These are phyloP conservation scores for Sycobia sp. DNA, from an alignment of 1,140 invertebrate species.

Conservation along the genomic window DNA sequence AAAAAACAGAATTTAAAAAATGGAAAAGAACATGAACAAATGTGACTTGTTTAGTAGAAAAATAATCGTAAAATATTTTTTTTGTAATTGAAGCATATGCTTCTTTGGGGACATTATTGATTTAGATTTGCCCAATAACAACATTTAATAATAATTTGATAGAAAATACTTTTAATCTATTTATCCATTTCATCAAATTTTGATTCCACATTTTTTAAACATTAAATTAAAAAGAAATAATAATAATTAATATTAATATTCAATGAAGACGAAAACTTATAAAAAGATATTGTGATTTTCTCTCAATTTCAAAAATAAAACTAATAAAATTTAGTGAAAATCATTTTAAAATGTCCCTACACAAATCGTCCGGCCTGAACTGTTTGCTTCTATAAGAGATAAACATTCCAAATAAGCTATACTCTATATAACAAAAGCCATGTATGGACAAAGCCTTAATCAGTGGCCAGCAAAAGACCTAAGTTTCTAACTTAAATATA, in stretches of 20 bases:
- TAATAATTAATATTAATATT: too few species aligned
- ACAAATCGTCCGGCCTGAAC: conserved; percentile 23
- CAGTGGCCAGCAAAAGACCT: conserved; percentile 10
- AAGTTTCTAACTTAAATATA: conserved; percentile 10
- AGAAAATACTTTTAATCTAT: too few species aligned
- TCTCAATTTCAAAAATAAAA: neutral
- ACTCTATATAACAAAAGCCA: too few species aligned
- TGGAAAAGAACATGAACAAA: conserved; percentile 5
- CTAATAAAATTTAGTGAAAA: conserved; percentile 3
- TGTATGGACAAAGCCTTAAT: conserved; percentile 13
- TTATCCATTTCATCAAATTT: too few species aligned
- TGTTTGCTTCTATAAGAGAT: conserved; percentile 18
- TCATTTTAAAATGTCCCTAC: conserved; percentile 7
- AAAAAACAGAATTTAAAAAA: conserved; percentile 6
- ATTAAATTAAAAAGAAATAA: too few species aligned
- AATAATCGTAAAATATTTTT: conserved; percentile 8
- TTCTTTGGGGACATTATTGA: neutral
- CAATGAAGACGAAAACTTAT: too few species aligned
- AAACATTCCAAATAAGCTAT: conserved; percentile 5
- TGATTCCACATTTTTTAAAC: too few species aligned
- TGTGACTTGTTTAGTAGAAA: conserved; percentile 2
- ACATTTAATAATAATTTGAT: too few species aligned
- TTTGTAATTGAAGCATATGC: neutral
- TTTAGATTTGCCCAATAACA: too few species aligned
- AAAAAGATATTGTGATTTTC: too few species aligned